These are phyloP conservation scores for Drosophila trichaetosa DNA, from an alignment of 2,888 invertebrate genomes.

Conservation along the genomic window DNA sequence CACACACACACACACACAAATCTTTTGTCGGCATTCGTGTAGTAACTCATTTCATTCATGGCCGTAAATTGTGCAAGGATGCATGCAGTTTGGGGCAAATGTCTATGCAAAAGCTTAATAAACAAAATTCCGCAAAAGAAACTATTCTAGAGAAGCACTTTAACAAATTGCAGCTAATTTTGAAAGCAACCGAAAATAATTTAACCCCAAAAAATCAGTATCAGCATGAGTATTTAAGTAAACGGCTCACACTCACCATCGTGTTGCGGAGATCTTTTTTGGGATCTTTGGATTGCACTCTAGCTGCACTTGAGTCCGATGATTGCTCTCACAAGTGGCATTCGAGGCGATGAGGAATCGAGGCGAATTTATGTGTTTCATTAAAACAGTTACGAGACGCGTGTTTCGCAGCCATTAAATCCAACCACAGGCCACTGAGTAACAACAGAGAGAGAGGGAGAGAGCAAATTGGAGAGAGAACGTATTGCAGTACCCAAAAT, in stretches of 20 bases:
- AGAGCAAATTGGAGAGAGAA: constrained; percentile 4
- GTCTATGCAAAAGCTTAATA: constrained; percentile 38
- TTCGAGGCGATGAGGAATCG: constrained; percentile 50
- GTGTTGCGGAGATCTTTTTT: constrained; percentile 9
- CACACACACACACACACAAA: constrained; percentile 16
- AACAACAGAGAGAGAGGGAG: constrained; percentile 7
- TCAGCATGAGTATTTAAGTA: constrained; percentile 32
- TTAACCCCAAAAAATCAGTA: constrained; percentile 18
- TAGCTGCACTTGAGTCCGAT: constrained; percentile 46
- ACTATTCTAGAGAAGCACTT: constrained; percentile 38
- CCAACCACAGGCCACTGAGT: constrained; percentile 21
- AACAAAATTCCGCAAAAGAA: constrained; percentile 8
- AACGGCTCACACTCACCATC: constrained; percentile 63
- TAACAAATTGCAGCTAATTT: constrained; percentile 31
- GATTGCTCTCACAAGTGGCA: constrained; percentile 68
- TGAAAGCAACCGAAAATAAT: constrained; percentile 22
- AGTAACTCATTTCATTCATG: constrained; percentile 76
- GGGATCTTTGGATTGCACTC: constrained; percentile 34
- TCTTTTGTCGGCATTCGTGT: constrained; percentile 75
- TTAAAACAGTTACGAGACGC: constrained; percentile 76
- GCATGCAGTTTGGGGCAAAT: constrained; percentile 24
- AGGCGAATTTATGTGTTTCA: constrained; percentile 75
- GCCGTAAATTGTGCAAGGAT: constrained; percentile 71
- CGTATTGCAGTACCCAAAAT: constrained; percentile 54
- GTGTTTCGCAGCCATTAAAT: constrained; percentile 73